Conservation (phyloP, 2,113 vertebrate species). For the Anser cygnoides region DNA sequence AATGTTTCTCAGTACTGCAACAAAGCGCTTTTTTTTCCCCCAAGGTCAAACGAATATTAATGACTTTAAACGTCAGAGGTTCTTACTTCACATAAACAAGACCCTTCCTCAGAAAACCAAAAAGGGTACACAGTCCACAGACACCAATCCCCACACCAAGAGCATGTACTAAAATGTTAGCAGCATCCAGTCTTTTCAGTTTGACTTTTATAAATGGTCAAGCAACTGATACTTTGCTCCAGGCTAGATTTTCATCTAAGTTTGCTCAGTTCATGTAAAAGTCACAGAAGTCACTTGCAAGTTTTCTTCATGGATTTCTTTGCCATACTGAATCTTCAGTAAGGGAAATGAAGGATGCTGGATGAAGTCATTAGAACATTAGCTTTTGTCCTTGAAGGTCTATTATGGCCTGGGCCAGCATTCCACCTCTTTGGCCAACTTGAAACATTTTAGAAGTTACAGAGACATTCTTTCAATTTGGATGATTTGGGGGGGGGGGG, state of each 20-base stretch:
- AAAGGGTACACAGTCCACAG: neutral
- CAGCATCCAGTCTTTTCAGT: neutral
- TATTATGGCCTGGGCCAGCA: neutral
- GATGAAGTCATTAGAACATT: neutral
- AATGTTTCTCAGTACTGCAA: neutral
- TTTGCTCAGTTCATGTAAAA: neutral
- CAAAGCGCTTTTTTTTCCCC: neutral
- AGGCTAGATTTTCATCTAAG: neutral
- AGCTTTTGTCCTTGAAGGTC: neutral
- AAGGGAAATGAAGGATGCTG: neutral
- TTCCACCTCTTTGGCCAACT: neutral
- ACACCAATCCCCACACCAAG: neutral
- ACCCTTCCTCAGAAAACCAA: neutral
- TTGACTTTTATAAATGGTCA: neutral
- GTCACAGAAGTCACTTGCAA: neutral
- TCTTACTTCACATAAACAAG: neutral
- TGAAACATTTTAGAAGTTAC: neutral
- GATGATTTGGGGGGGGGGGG: rapidly evolving
- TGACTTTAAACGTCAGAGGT: neutral
- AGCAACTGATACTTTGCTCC: neutral
- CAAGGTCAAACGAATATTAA: neutral
- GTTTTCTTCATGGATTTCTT: neutral
- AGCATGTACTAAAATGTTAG: neutral
- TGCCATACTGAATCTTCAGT: neutral
- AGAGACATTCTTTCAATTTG: neutral